Evolutionary conservation across 2,888 invertebrate species (phyloP).

Genomic region (Panopea generosa): DNA sequence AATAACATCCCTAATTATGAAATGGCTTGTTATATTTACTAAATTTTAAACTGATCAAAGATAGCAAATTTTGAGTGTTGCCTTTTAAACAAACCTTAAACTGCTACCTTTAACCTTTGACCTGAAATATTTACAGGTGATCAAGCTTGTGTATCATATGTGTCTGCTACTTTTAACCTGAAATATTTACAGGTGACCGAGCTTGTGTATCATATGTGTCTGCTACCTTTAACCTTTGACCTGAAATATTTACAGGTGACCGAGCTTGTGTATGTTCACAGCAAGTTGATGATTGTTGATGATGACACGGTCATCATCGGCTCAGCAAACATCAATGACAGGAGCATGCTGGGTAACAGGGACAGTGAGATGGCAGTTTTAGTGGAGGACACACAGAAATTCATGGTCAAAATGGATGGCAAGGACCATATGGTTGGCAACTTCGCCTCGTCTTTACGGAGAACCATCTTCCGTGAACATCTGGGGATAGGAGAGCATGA

Average conservation of each 20-base stretch:
- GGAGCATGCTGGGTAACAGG: slow-evolving; percentile 96
- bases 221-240: too few relatives aligned
- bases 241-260: slow-evolving; percentile 88
- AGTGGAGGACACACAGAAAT: slow-evolving; percentile 89
- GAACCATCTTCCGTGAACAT: slow-evolving; percentile 95
- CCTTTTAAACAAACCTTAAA: too few relatives aligned
- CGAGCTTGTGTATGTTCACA: slow-evolving; percentile 98
- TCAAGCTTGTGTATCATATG: slow-evolving; percentile 97
- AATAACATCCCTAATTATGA: too few relatives aligned
- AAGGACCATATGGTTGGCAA: slow-evolving; percentile 92
- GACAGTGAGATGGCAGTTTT: slow-evolving; percentile 96
- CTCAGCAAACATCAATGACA: slow-evolving; percentile 98
- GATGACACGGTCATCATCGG: slow-evolving; percentile 97
- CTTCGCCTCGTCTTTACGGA: slow-evolving; percentile 94
- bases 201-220: slow-evolving; percentile 96
- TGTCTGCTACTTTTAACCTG: too few relatives aligned
- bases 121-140: slow-evolving; percentile 87
- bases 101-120: too few relatives aligned
- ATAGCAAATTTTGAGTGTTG: too few relatives aligned
- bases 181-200: slow-evolving; percentile 90
- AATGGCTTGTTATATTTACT: too few relatives aligned
- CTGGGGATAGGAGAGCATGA: slow-evolving; percentile 89
- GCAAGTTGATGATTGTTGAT: slow-evolving; percentile 97
- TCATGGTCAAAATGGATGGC: slow-evolving; percentile 91
- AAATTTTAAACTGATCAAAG: too few relatives aligned